Evolutionary conservation across 2,113 vertebrate species (phyloP), one percentile per base, ranked within the genome.

Genomic region (Neofelis nebulosa): DNA sequence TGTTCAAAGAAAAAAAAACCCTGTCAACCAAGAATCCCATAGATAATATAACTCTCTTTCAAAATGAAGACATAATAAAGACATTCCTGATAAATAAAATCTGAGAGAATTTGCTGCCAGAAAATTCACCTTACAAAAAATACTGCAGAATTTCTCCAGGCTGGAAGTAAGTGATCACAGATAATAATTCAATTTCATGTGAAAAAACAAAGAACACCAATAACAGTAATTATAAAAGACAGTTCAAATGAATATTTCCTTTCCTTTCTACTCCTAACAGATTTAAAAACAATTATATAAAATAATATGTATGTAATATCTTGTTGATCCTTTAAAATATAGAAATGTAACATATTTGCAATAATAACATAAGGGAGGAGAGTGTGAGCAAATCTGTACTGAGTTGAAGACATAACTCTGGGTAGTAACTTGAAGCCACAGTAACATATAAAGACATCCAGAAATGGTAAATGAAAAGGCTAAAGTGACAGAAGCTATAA

Each of bases 141-240:
- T 86, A 68, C 33, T 36, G 50, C 69, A 71, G 38, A 36, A 63
- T 18, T 76, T 78, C 80, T 65, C n/a, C 45, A 84, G 18, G 36
- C 61, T 78, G 45, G 80, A 92, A 71, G 50, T 27, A 69, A 86
- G 33, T 71, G 65, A 92, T 86, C 25, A 36, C 52, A 95, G 73
- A 61, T 15, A 78, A 36, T 84, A 69, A 92, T 87, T 87, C 29
- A 87, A 73, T 63, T 90, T 19, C 52, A 92, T 15, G 29, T 52
- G 27, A 50, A 92, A 81, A 87, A 81, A 73, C 36, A 92, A 86
- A 92, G 50, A 91, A 29, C 65, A 86, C 2, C 11, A n/a, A 52
- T 95, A 92, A 92, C 65, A n/a, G 14, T 86, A 92, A 63, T 68
- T 87, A 71, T 87, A 78, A 36, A 91, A 78, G 69, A 31, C 31